Conservation (phyloP, 2,888 invertebrate species). For the Copidosoma aretas region DNA sequence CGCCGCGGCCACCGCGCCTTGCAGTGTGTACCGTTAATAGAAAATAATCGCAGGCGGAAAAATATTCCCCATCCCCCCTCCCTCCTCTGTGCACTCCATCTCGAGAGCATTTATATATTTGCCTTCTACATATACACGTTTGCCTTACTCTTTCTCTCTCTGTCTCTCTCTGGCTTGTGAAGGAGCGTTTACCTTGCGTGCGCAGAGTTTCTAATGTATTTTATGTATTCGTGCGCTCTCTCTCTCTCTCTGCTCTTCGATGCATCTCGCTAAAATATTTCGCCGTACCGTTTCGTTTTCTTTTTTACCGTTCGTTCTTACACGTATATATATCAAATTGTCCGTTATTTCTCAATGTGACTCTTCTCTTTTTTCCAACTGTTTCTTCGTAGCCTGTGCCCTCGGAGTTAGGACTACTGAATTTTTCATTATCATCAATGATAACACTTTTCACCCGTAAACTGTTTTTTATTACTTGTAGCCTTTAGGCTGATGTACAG, state of each 20-base stretch:
- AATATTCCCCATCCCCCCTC: slow-evolving; percentile 12
- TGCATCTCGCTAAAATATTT: no score
- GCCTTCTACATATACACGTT: background rate
- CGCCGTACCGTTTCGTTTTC: no score
- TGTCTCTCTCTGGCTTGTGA: background rate
- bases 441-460: no score
- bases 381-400: background rate
- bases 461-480: no score
- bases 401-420: no score
- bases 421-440: no score
- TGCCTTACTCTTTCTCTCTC: background rate
- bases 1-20: slow-evolving; percentile 5
- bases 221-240: background rate
- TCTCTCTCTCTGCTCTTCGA: background rate
- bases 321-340: background rate
- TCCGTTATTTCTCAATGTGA: no score
- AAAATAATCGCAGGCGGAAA: slow-evolving; percentile 30
- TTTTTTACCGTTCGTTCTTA: background rate
- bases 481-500: no score
- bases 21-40: slow-evolving; percentile 34
- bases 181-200: background rate
- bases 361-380: background rate
- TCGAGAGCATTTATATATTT: slow-evolving; percentile 1
- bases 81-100: background rate
- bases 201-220: background rate